phyloP scores from a whole-genome alignment of 2,797 vertebrate genomes.

The Geotrypetes seraphini region DNA sequence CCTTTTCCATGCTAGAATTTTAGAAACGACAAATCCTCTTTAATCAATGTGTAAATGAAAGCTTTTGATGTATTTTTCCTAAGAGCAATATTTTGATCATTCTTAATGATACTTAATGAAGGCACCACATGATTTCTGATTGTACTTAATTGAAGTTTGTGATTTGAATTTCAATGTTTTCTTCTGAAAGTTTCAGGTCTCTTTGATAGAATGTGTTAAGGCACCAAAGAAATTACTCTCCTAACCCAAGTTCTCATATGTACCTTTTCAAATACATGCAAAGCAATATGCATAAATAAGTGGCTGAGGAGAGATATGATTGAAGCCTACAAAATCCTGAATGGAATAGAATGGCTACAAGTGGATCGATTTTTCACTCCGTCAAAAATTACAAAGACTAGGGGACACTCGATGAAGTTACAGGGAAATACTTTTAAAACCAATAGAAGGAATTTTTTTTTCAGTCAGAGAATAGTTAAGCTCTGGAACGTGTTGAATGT shows the following conservation, averaged over 20 bases:
- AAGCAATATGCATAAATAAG: too few relatives aligned
- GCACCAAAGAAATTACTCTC: slow-evolving; percentile 38
- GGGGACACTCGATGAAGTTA: too few relatives aligned
- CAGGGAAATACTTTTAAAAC: too few relatives aligned
- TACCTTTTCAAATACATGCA: too few relatives aligned
- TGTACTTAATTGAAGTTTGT: slow-evolving; percentile 71
- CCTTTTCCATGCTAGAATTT: slow-evolving; percentile 59
- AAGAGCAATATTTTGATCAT: slow-evolving; percentile 75
- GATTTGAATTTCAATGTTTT: slow-evolving; percentile 67
- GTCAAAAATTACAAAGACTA: too few relatives aligned
- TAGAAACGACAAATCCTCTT: slow-evolving; percentile 67
- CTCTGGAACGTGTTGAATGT: too few relatives aligned
- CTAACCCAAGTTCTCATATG: not conserved
- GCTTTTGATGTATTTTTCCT: slow-evolving; percentile 72
- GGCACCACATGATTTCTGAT: slow-evolving; percentile 71
- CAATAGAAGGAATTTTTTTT: too few relatives aligned
- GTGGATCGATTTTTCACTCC: too few relatives aligned
- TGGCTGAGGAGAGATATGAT: too few relatives aligned
- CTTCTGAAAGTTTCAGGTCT: slow-evolving; percentile 55
- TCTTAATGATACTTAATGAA: slow-evolving; percentile 75
- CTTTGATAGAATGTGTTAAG: slow-evolving; percentile 45
- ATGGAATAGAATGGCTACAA: too few relatives aligned
- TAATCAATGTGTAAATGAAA: slow-evolving; percentile 70
- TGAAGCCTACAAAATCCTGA: too few relatives aligned
- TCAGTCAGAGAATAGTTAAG: too few relatives aligned